These are phyloP conservation scores for Chiloscyllium plagiosum DNA, from an alignment of 2,113 vertebrate species.

Conservation along the genomic window DNA sequence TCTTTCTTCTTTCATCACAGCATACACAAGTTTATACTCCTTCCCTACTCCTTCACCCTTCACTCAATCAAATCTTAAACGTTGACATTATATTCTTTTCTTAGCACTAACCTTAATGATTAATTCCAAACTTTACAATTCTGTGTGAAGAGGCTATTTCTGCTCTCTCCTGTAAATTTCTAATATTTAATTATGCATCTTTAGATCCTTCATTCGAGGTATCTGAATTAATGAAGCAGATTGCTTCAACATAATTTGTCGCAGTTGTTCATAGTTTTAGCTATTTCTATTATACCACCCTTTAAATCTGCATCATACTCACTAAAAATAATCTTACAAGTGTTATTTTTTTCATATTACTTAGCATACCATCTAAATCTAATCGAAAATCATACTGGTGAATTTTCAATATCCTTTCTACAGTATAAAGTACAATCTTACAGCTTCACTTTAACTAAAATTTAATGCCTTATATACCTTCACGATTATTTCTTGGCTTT, in stretches of 20 bases:
- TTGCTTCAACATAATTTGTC: background rate
- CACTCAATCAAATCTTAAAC: background rate
- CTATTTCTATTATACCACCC: background rate
- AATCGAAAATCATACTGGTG: too few relatives aligned
- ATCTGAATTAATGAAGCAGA: background rate
- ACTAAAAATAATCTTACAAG: background rate
- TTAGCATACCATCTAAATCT: too few relatives aligned
- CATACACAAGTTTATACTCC: background rate
- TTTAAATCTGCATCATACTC: background rate
- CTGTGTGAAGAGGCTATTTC: background rate
- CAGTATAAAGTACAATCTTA: background rate
- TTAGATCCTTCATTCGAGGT: background rate
- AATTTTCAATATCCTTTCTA: background rate
- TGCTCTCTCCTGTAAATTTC: background rate
- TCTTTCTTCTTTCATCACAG: background rate
- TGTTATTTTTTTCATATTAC: background rate
- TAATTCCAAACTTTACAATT: background rate
- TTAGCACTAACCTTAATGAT: background rate
- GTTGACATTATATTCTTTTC: background rate
- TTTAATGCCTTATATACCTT: background rate
- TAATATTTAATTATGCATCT: background rate
- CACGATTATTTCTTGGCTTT: background rate
- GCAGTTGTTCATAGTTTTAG: background rate
- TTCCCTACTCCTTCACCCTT: background rate
- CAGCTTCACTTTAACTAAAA: background rate